phyloP scores from a whole-genome alignment of 2,113 vertebrate species.

The Ageneiosus marmoratus region DNA sequence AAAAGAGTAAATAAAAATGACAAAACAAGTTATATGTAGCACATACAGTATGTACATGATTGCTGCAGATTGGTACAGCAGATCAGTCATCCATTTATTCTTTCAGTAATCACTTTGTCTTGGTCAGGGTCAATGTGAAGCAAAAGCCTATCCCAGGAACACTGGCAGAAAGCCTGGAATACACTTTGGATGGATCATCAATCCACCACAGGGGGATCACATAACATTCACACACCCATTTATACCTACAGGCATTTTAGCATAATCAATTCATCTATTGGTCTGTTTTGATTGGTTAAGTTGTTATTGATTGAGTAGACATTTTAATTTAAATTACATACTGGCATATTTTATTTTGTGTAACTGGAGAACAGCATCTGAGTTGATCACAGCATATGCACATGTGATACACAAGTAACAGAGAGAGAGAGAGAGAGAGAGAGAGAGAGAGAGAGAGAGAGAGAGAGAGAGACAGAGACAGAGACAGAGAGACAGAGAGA shows the following conservation, averaged over 20 bases:
- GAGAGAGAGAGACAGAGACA: background rate
- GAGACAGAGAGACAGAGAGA: background rate
- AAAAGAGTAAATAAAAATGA: background rate
- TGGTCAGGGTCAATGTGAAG: background rate
- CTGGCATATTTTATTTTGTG: background rate
- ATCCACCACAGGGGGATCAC: background rate
- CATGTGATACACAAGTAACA: background rate
- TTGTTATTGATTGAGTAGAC: background rate
- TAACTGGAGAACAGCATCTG: background rate
- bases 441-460: background rate
- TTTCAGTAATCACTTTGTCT: background rate
- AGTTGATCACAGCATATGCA: background rate
- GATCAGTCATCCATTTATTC: background rate
- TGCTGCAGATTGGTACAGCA: background rate
- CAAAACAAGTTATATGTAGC: background rate
- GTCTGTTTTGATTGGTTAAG: background rate
- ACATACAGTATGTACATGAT: background rate
- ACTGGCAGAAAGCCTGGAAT: background rate
- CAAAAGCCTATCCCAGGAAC: background rate
- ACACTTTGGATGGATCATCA: background rate
- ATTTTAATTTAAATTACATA: background rate
- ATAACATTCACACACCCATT: background rate
- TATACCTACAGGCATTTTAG: background rate
- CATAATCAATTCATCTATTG: background rate
- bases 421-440: background rate